A percentile compares a stretch with the other conserved stretches of the same genome.
phyloP scores from a whole-genome alignment of 2,113 vertebrate genomes.

The Hoplias malabaricus region DNA sequence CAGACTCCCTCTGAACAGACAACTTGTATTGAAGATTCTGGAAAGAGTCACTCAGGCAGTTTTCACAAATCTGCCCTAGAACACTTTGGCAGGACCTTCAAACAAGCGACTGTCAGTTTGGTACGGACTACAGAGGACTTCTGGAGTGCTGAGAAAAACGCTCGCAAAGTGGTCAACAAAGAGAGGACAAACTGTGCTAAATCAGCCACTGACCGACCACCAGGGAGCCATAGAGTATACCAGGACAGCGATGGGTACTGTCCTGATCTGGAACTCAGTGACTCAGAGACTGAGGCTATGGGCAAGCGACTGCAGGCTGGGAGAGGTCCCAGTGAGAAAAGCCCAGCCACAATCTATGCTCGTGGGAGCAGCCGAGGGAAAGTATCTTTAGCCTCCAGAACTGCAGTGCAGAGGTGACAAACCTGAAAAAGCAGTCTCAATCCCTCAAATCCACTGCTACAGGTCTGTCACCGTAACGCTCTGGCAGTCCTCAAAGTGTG shows the following conservation, averaged over 20 bases:
- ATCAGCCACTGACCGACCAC: conserved; percentile 69
- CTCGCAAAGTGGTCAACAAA: conserved; percentile 73
- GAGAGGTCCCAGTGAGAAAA: conserved; percentile 69
- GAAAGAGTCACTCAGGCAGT: conserved; percentile 59
- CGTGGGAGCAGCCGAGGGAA: conserved; percentile 73
- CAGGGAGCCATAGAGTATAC: conserved; percentile 70
- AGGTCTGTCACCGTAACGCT: background rate
- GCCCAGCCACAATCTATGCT: conserved; percentile 67
- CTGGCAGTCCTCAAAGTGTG: conserved; percentile 49
- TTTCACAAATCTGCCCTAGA: conserved; percentile 86
- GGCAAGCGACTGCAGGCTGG: conserved; percentile 74
- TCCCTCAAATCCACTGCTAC: conserved; percentile 11
- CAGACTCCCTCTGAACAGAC: conserved; percentile 76
- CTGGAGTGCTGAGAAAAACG: conserved; percentile 80
- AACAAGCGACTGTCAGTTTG: conserved; percentile 88
- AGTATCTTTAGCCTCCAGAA: conserved; percentile 78
- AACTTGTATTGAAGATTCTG: conserved; percentile 67
- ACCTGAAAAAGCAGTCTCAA: conserved; percentile 22
- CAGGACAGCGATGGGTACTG: conserved; percentile 96
- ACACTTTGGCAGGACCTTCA: conserved; percentile 88
- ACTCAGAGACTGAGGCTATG: conserved; percentile 91
- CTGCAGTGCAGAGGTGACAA: conserved; percentile 89
- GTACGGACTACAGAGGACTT: conserved; percentile 86
- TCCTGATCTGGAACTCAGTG: conserved; percentile 93
- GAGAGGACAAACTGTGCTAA: conserved; percentile 82